Evolutionary conservation across 2,888 invertebrate species (phyloP).

Genomic region (Ectropis crepuscularia): DNA sequence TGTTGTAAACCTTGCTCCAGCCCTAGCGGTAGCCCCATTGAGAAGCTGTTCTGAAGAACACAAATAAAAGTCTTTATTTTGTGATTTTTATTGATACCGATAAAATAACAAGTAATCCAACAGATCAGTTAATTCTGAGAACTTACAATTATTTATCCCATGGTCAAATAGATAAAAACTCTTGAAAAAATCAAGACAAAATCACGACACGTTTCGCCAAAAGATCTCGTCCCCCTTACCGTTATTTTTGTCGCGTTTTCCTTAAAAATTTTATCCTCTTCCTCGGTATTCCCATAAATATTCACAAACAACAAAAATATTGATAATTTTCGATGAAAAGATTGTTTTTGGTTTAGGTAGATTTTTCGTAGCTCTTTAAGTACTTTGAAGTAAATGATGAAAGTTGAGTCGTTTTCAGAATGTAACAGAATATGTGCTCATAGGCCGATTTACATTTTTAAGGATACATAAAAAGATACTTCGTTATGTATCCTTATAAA

Average conservation of each 20-base stretch:
- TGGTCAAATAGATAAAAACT: background rate
- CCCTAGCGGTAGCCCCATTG: no score
- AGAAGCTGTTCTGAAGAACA: no score
- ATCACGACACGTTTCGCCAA: slow-evolving; percentile 2
- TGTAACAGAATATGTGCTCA: background rate
- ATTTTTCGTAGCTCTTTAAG: background rate
- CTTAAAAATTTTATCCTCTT: slow-evolving; percentile 8
- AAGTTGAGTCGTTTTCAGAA: background rate
- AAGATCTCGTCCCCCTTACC: slow-evolving; percentile 4
- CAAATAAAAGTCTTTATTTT: no score
- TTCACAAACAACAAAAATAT: slow-evolving; percentile 11
- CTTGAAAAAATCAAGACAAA: background rate
- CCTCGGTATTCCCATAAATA: slow-evolving; percentile 12
- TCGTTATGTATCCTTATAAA: no score
- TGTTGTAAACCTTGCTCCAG: no score
- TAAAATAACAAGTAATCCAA: no score
- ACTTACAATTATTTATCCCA: no score
- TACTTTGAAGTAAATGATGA: background rate
- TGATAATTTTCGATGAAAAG: slow-evolving; percentile 13
- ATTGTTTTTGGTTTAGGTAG: slow-evolving; percentile 10
- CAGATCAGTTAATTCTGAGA: background rate
- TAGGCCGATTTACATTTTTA: background rate
- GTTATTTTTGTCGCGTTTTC: slow-evolving; percentile 10
- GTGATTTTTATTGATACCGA: no score
- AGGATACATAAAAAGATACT: no score